Base-by-base conservation (phyloP, 2,888 invertebrate genomes). In the Ectemnius continuus region DNA sequence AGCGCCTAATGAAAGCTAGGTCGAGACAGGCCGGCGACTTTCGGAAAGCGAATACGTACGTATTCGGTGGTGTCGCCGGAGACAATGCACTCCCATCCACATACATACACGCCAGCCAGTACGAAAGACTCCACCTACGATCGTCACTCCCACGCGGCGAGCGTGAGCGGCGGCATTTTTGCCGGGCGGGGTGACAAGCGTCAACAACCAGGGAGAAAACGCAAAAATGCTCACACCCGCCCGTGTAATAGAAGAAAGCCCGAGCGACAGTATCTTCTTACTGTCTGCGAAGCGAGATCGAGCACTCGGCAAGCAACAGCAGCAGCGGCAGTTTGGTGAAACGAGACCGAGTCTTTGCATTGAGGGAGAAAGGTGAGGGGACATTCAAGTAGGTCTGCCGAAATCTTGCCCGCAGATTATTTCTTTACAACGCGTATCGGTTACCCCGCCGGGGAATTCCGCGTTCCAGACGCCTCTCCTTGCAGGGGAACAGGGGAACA, bases 41-140 rank as follows among this genome's bases (percentile, higher is more conserved):
- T 78, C 68, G 73, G 82, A 77, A 81, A 77, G 78, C 71, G 73
- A 73, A 71, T 70, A 69, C 67, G 57, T 36, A 36, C 68, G 63
- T 70, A 80, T 74, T 69, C 65, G 67, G 73, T 62, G 84, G 75
- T 80, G 73, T 36, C 79, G 48, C 67, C 69, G 70, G 65, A 75
- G 81, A 84, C 84, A 84, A 84, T 83, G 78, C 72, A 75, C 60
- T 78, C 78, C 79, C 83, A 77, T 78, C 8, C 36, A 36, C 36
- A 36, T 36, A 11, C 36, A 36, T 11, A 36, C 36, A 36, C 5
- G 36, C 11, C 8, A 36, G 80, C 73, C 73, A 73, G 71, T 76
- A 79, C 76, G 78, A 82, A 76, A 73, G 70, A 58, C 74, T 76
- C 80, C 84, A 80, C 85, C 83, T 81, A 82, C 83, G 75, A 80